These are phyloP conservation scores for Zophobas atratus DNA, from an alignment of 1,140 invertebrate genomes.

Conservation along the genomic window DNA sequence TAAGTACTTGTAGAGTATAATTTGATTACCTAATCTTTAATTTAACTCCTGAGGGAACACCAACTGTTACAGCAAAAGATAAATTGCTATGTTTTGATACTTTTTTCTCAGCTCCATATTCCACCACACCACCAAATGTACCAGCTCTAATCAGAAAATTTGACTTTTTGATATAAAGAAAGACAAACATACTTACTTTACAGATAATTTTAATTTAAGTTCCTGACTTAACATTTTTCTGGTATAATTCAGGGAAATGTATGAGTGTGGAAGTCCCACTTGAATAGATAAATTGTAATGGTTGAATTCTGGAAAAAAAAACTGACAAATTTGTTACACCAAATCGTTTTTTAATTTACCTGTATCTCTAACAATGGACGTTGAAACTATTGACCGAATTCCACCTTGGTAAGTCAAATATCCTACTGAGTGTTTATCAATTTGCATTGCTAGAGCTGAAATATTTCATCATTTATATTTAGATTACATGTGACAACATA, in stretches of 20 bases:
- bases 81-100: constrained; percentile 92
- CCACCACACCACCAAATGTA: constrained; percentile 87
- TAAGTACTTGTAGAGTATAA: not conserved
- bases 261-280: constrained; percentile 87
- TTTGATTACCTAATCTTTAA: constrained; percentile 85
- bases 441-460: constrained; percentile 85
- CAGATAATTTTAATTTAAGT: constrained; percentile 80
- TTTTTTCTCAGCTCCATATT: constrained; percentile 95
- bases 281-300: constrained; percentile 79
- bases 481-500: not conserved
- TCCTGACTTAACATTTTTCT: constrained; percentile 85
- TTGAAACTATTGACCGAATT: constrained; percentile 82
- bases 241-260: constrained; percentile 81
- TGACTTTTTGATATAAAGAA: not conserved
- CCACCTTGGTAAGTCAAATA: constrained; percentile 89
- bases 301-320: constrained; percentile 65
- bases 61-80: constrained; percentile 86
- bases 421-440: constrained; percentile 89
- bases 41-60: constrained; percentile 88
- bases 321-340: no score
- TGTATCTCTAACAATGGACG: constrained; percentile 83
- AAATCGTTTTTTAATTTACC: constrained; percentile 67
- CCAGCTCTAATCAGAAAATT: constrained; percentile 77
- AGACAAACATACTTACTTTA: constrained; percentile 78
- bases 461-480: constrained; percentile 54